Evolutionary conservation across 2,113 vertebrate genomes (phyloP).

Genomic region (Nipponia nippon): DNA sequence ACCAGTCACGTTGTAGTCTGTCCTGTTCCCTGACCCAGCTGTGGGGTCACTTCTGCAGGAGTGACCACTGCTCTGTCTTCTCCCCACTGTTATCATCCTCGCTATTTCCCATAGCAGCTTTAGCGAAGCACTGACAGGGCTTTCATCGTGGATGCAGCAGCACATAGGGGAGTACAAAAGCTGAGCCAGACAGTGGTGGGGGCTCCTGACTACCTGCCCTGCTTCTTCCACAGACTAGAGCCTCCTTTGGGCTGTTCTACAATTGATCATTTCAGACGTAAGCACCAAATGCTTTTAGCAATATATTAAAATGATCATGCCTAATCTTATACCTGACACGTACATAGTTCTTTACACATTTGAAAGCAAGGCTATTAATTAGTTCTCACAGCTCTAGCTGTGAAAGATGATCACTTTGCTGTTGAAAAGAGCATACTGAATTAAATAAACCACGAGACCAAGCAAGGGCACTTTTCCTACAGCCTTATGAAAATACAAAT

Average conservation of each 20-base stretch:
- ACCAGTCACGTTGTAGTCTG: not conserved
- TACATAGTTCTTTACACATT: not conserved
- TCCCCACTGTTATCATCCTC: not conserved
- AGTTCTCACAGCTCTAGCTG: not conserved
- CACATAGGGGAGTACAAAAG: not conserved
- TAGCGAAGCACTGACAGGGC: not conserved
- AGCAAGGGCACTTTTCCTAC: not conserved
- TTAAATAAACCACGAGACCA: not conserved
- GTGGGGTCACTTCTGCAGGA: not conserved
- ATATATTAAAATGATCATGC: not conserved
- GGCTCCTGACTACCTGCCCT: not conserved
- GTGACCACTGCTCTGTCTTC: not conserved
- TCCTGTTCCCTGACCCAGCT: not conserved
- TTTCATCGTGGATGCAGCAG: fast-evolving
- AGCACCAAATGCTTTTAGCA: not conserved
- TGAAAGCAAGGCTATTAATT: not conserved
- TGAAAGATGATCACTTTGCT: not conserved
- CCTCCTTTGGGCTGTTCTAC: not conserved
- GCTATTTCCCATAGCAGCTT: not conserved
- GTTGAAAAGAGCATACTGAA: not conserved
- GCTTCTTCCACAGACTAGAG: not conserved
- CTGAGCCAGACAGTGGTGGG: not conserved
- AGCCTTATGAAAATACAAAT: not conserved
- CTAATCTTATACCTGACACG: not conserved
- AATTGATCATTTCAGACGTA: not conserved